Percentiles rank a stretch among this genome's conserved stretches.
Evolutionary conservation across 2,888 invertebrate species (phyloP).

Genomic region (Adelognathus sp.): DNA sequence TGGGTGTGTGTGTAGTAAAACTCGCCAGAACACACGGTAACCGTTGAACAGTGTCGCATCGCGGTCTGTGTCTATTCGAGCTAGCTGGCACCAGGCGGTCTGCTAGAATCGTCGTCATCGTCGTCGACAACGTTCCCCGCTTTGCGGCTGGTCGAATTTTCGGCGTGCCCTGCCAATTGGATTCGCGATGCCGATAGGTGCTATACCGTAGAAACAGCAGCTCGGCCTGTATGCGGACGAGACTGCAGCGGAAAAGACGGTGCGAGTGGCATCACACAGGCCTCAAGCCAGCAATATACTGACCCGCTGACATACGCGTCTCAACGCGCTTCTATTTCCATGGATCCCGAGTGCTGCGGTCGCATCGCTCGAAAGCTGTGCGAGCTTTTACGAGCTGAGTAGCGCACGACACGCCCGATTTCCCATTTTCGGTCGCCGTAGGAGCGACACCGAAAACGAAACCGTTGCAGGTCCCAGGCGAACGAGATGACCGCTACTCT

Average conservation of each 20-base stretch:
- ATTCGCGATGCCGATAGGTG: conserved; percentile 17
- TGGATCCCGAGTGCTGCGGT: conserved; percentile 35
- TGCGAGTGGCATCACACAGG: conserved; percentile 9
- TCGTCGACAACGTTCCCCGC: conserved; percentile 36
- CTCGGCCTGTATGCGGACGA: conserved; percentile 25
- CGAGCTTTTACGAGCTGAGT: conserved; percentile 18
- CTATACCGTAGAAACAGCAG: too few species aligned
- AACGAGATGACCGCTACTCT: conserved; percentile 26
- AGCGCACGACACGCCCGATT: conserved; percentile 46
- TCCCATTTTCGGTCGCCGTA: conserved; percentile 56
- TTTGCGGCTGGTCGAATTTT: conserved; percentile 48
- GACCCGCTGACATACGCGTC: conserved; percentile 57
- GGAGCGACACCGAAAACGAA: conserved; percentile 39
- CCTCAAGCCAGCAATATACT: conserved; percentile 36
- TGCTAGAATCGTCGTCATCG: conserved; percentile 69
- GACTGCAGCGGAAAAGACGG: conserved; percentile 34
- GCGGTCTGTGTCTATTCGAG: conserved; percentile 46
- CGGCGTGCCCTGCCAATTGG: conserved; percentile 57
- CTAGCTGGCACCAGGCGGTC: conserved; percentile 79
- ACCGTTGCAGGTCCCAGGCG: conserved; percentile 3
- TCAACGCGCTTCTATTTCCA: conserved; percentile 59
- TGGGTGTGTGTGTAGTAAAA: background rate
- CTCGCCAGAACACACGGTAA: background rate
- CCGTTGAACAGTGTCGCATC: background rate
- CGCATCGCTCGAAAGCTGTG: conserved; percentile 22